These are phyloP conservation scores for Carterocephalus palaemon DNA, from an alignment of 2,888 invertebrate genomes.

Conservation along the genomic window DNA sequence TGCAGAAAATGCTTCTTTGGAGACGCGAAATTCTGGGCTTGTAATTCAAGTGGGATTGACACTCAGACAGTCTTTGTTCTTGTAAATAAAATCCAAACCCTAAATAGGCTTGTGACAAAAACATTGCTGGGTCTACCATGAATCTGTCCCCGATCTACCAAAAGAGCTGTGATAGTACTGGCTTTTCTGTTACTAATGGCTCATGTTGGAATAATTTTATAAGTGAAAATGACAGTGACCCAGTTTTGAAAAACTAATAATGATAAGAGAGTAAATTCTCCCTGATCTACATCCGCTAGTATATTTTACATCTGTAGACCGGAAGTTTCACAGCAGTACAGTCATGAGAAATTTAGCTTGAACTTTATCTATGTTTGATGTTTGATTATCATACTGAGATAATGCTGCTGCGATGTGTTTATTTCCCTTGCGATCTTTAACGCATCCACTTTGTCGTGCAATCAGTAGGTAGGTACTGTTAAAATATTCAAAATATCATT, in stretches of 20 bases:
- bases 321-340: too few relatives aligned
- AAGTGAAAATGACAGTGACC: slow-evolving; percentile 9
- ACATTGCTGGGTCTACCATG: slow-evolving; percentile 1
- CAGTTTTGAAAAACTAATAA: slow-evolving; percentile 15
- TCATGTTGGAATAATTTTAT: slow-evolving; percentile 1
- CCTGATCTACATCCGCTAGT: slow-evolving; percentile 5
- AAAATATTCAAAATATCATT: too few relatives aligned
- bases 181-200: neutral
- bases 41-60: neutral
- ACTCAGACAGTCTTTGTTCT: neutral
- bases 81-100: slow-evolving; percentile 6
- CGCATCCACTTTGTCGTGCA: too few relatives aligned
- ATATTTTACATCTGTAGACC: too few relatives aligned
- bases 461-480: too few relatives aligned
- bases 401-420: too few relatives aligned
- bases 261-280: slow-evolving; percentile 2
- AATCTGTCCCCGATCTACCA: neutral
- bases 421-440: too few relatives aligned
- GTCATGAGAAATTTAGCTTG: too few relatives aligned
- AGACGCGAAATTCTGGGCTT: neutral
- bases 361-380: slow-evolving; percentile 9
- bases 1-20: neutral
- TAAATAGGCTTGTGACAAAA: slow-evolving; percentile 6
- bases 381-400: slow-evolving; percentile 11
- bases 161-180: too few relatives aligned